These are phyloP conservation scores for Phenganax marumi DNA, from an alignment of 92 coral and sea anemone genomes.

Conservation along the genomic window DNA sequence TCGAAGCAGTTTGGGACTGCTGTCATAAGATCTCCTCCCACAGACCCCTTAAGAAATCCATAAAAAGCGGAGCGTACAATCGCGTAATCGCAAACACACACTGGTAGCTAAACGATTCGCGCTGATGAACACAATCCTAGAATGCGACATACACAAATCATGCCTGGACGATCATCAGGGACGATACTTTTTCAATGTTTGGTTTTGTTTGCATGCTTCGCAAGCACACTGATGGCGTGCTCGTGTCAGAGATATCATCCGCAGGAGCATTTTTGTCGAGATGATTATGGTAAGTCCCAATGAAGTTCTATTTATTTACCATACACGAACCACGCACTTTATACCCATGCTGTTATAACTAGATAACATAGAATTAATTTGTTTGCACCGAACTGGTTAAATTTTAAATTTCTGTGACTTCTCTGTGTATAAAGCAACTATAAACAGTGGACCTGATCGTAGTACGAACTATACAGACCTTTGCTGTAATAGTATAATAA, in stretches of 20 bases:
- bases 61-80: conserved; percentile 30
- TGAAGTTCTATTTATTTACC: neutral
- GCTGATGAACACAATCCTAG: neutral
- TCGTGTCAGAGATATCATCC: conserved; percentile 89
- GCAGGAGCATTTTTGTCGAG: conserved; percentile 80
- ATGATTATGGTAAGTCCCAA: conserved; percentile 80
- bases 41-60: conserved; percentile 29
- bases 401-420: no score
- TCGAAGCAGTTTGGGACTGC: conserved; percentile 36
- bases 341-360: neutral
- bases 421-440: no score
- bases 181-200: conserved; percentile 14
- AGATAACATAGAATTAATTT: no score
- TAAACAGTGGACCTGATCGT: no score
- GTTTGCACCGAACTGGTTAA: no score
- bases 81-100: neutral
- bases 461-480: no score
- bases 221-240: conserved; percentile 55
- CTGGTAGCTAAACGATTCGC: neutral
- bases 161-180: neutral
- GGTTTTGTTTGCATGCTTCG: conserved; percentile 4
- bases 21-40: conserved; percentile 41
- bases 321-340: no score
- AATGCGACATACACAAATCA: neutral
- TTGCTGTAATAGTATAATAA: no score